Base-by-base conservation (phyloP, 2,797 vertebrate genomes). In the Sebastes hopkinsi region DNA sequence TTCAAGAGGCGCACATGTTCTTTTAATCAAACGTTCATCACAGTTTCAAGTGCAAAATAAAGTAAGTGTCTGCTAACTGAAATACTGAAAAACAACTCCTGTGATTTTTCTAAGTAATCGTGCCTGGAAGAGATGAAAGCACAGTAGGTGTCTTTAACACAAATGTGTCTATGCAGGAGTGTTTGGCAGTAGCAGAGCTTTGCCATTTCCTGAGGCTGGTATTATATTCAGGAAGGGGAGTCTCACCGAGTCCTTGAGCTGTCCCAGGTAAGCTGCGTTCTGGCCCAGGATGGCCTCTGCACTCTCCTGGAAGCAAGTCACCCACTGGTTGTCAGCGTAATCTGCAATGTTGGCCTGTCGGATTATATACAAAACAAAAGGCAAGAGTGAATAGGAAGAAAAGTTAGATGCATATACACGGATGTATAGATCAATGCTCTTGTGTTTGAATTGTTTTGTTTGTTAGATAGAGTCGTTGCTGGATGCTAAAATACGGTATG, bases 241-340 rank as follows among this genome's bases (percentile, higher is more conserved):
- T 25, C 93, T 96, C 81, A 99, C 98, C 76, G 98, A 98, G 64
- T 99, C 99, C 90, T 97, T 99, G 72, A 99, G 94, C 75, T 99
- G 97, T 69, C 98, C 99, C 25, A 99, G 92, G 84, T 98, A 97
- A 83, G 95, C 94, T 5, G 97, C 88, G 1, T 95, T 99, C 84
- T 99, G 97, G 70, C 98, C 98, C 69, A 99, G 95, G 86, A 99
- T 97, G 76, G 96, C 92, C 93, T 99, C 99, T 3, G 98, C 98
- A 55, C 95, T 92, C 59, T 99, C 98, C 90, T 99, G 98, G 95
- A 99, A 99, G 91, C 98, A 99, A 8, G 97, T 99, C 88, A 99
- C 95, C 99, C 98, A 99, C 92, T 99, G 98, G 90, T 99, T 99
- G 78, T 99, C 98, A 0, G 95, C 94, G 62, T 96, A 96, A 92